Percentiles rank a stretch among this genome's conserved stretches.
These are phyloP conservation scores for Agrilus cyanescens DNA, from an alignment of 2,888 invertebrate genomes.

Conservation along the genomic window DNA sequence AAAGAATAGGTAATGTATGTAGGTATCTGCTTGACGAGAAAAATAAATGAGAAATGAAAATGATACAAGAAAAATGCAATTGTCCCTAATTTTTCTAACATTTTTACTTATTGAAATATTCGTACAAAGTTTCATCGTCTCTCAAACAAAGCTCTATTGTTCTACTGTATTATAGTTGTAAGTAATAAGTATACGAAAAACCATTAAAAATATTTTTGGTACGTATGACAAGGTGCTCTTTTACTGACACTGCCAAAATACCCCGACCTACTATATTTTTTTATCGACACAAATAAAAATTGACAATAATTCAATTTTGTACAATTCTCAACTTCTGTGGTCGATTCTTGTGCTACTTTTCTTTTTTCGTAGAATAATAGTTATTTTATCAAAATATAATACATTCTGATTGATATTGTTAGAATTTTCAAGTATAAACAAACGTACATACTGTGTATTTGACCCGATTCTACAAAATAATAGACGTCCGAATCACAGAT, in stretches of 20 bases:
- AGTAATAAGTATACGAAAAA: constrained; percentile 26
- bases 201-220: constrained; percentile 23
- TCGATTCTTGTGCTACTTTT: constrained; percentile 15
- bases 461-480: constrained; percentile 23
- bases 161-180: constrained; percentile 23
- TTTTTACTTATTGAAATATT: too few species aligned
- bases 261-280: constrained; percentile 17
- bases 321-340: constrained; percentile 12
- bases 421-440: constrained; percentile 24
- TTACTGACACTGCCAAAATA: constrained; percentile 24
- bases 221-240: constrained; percentile 27
- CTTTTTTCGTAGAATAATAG: constrained; percentile 25
- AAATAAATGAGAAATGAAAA: too few species aligned
- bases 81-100: too few species aligned
- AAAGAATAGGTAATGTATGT: too few species aligned
- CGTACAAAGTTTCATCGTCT: background rate
- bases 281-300: background rate
- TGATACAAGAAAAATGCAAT: too few species aligned
- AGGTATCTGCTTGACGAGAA: too few species aligned
- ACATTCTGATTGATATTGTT: constrained; percentile 29
- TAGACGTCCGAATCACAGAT: constrained; percentile 22
- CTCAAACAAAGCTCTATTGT: constrained; percentile 15
- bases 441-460: constrained; percentile 29
- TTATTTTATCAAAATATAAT: constrained; percentile 31
- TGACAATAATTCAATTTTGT: constrained; percentile 11